Percentiles rank a stretch among this genome's conserved stretches.
Conservation (phyloP, 2,113 vertebrate species). For the Amazona vittata region DNA sequence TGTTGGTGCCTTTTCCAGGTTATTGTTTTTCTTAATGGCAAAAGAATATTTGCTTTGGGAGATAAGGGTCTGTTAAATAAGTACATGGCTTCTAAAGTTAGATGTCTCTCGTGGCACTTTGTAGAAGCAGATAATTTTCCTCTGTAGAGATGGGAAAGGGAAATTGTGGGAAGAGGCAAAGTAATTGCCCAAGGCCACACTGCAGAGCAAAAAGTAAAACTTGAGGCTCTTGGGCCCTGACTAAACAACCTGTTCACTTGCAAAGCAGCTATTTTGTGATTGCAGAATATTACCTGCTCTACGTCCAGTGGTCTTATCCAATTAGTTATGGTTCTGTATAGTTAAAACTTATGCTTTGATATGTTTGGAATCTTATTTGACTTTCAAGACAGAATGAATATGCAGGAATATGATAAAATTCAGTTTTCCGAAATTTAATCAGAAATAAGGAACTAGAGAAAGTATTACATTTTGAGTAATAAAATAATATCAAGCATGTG, state of each 20-base stretch:
- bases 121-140: neutral
- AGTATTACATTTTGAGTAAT: rapidly evolving
- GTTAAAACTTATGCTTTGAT: neutral
- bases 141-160: neutral
- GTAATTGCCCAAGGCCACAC: neutral
- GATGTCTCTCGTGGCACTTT: neutral
- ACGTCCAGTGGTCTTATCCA: neutral
- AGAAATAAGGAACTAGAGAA: neutral
- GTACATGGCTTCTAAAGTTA: neutral
- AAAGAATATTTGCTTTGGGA: neutral
- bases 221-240: neutral
- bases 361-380: neutral
- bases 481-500: neutral
- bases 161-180: neutral
- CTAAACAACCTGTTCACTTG: neutral
- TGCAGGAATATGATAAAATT: neutral
- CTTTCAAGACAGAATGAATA: neutral
- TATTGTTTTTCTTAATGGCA: neutral
- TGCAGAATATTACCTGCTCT: neutral
- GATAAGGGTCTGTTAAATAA: neutral
- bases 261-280: neutral
- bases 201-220: neutral
- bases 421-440: neutral
- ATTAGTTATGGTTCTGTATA: neutral
- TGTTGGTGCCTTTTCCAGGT: neutral